phyloP scores from a whole-genome alignment of 2,888 invertebrate species.

The Eristalis intricaria region DNA sequence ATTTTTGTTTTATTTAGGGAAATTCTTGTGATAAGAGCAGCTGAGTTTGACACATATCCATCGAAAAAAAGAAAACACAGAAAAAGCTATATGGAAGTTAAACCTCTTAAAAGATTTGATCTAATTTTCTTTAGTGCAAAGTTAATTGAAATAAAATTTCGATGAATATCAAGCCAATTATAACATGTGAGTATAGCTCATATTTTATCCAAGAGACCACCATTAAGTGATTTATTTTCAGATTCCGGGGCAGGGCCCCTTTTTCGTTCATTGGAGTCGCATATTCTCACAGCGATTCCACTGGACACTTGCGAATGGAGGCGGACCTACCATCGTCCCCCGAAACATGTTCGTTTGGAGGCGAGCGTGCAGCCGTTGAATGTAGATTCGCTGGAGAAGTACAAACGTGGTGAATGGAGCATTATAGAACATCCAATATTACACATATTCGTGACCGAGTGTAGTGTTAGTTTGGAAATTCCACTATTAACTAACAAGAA shows the following conservation, averaged over 20 bases:
- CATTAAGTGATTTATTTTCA: slow-evolving; percentile 76
- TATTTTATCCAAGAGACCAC: neutral
- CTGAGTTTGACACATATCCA: slow-evolving; percentile 37
- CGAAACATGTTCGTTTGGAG: slow-evolving; percentile 91
- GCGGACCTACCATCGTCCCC: slow-evolving; percentile 92
- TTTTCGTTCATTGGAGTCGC: slow-evolving; percentile 91
- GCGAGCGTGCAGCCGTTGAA: slow-evolving; percentile 91
- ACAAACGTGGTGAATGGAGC: slow-evolving; percentile 88
- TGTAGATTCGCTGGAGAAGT: slow-evolving; percentile 85
- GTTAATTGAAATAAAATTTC: neutral
- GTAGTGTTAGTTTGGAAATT: slow-evolving; percentile 85
- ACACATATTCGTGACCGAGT: slow-evolving; percentile 97
- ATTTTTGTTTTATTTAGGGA: slow-evolving; percentile 23
- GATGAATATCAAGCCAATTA: slow-evolving; percentile 79
- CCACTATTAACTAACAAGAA: neutral
- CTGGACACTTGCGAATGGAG: slow-evolving; percentile 96
- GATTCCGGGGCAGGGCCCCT: slow-evolving; percentile 93
- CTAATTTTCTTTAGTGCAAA: neutral
- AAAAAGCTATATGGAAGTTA: slow-evolving; percentile 6
- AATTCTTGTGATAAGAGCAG: slow-evolving; percentile 27
- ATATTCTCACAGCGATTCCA: slow-evolving; percentile 90
- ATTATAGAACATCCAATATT: slow-evolving; percentile 94
- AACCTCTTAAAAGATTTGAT: neutral
- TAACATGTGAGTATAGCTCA: slow-evolving; percentile 77
- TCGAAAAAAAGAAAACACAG: neutral